These are phyloP conservation scores for Lineus longissimus DNA, from an alignment of 1,140 invertebrate genomes.

Conservation along the genomic window DNA sequence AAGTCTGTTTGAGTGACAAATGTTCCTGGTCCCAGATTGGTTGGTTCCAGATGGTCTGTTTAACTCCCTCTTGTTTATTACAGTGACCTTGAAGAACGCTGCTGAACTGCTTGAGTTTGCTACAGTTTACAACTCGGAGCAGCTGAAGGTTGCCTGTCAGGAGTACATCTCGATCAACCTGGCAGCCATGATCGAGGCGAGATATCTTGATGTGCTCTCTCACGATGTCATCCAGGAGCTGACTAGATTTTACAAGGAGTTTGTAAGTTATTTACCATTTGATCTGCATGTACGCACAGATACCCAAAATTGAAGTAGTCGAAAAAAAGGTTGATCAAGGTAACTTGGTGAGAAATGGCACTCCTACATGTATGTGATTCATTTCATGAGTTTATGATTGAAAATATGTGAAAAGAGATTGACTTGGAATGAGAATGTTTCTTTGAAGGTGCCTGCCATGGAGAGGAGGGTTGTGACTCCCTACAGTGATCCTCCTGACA, in stretches of 20 bases:
- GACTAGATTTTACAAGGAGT: slow-evolving; percentile 61
- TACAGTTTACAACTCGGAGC: slow-evolving; percentile 59
- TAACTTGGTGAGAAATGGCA: not conserved
- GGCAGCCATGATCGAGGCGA: slow-evolving; percentile 63
- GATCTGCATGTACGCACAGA: not conserved
- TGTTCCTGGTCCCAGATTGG: too few species aligned
- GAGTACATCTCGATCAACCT: slow-evolving; percentile 70
- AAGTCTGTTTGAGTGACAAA: too few species aligned
- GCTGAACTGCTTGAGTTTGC: slow-evolving; percentile 67
- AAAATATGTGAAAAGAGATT: too few species aligned
- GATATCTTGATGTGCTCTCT: slow-evolving; percentile 61
- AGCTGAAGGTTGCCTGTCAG: slow-evolving; percentile 66
- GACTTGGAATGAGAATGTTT: slow-evolving; percentile 1
- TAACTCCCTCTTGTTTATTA: slow-evolving; percentile 12
- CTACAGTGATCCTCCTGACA: slow-evolving; percentile 58
- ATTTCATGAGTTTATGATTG: not conserved
- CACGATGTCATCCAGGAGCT: slow-evolving; percentile 61
- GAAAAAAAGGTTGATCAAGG: not conserved
- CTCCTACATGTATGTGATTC: not conserved
- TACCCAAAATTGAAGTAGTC: not conserved
- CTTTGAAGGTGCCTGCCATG: slow-evolving; percentile 46
- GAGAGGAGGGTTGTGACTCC: slow-evolving; percentile 63
- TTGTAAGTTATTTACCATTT: slow-evolving; percentile 31
- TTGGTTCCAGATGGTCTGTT: too few species aligned
- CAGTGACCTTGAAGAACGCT: slow-evolving; percentile 67